A percentile compares a stretch with the other conserved stretches of the same genome.
These are phyloP conservation scores for Baryphthengus martii DNA, from an alignment of 2,113 vertebrate genomes.

Conservation along the genomic window DNA sequence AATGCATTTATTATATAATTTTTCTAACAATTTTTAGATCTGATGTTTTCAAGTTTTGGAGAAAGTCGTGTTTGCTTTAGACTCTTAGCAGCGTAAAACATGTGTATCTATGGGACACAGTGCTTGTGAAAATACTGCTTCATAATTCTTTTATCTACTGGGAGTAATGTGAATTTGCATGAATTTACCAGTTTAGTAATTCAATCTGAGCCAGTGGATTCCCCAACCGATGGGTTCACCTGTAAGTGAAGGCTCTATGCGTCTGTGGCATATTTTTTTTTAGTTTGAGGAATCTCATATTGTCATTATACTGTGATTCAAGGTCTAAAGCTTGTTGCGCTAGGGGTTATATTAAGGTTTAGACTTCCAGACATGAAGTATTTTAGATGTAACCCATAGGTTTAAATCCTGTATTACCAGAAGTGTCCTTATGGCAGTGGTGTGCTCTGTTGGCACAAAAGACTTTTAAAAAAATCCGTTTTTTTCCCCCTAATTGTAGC, in stretches of 20 bases:
- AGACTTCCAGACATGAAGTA: background rate
- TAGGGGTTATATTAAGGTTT: background rate
- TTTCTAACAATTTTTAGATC: background rate
- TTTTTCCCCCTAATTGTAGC: rapidly evolving
- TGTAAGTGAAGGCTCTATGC: background rate
- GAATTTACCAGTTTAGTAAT: background rate
- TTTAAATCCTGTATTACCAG: background rate
- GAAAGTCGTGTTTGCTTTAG: background rate
- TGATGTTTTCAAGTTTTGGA: background rate
- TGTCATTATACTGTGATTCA: background rate
- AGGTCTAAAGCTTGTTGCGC: background rate
- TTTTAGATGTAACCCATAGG: background rate
- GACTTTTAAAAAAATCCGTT: background rate
- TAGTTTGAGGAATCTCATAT: background rate
- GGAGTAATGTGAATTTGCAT: background rate
- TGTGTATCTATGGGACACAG: background rate
- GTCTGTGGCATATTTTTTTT: background rate
- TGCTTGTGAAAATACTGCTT: background rate
- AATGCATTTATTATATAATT: background rate
- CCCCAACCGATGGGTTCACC: background rate
- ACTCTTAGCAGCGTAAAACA: background rate
- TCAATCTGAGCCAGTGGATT: background rate
- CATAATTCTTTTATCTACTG: background rate
- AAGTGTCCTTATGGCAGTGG: background rate
- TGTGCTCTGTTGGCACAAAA: background rate